Evolutionary conservation across 2,797 vertebrate genomes (phyloP), one percentile per base, ranked within the genome.

Genomic region (Danio kyathit): DNA sequence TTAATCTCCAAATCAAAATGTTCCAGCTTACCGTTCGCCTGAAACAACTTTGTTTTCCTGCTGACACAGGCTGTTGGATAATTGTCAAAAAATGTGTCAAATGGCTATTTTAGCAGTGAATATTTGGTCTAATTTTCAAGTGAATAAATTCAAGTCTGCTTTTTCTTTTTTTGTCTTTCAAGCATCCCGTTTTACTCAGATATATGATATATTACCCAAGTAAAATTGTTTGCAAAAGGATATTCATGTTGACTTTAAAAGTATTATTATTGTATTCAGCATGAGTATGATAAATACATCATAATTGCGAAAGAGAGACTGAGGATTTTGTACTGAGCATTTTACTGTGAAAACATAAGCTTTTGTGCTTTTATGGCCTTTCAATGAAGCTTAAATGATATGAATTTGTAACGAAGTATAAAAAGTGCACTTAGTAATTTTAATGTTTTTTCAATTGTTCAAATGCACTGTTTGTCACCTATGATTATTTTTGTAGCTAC

Each of bases 361-460:
- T 12, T 21, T 63, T 51, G 8, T 43, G n/a, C 19, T 56, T 56
- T 76, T 66, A 52, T 76, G 19, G 65, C 61, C 40, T 76, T 41
- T n/a, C 48, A 64, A 5, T n/a, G 13, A 64, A 76, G 41, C 0
- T 21, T 43, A 9, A 8, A 65, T 65, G n/a, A 40, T 43, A 65
- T n/a, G 17, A 66, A 66, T 44, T 21, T 7, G 46, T 48, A 48
- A 48, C 5, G 46, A 65, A 65, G 41, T 46, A 5, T 44, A 71
- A 71, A 71, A 17, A 1, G 69, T 19, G 67, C 67, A 52, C 38
- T 17, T 38, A 41, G 21, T 71, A 2, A 29, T n/a, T n/a, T n/a
- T n/a, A n/a, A n/a, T 40, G 1, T n/a, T 51, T 51, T 72, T 5
- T 12, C 10, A 19, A 19, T 19, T 43, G 51, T 72, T n/a, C 14